Percentiles rank a stretch among this genome's conserved stretches.
Conservation (phyloP, 2,113 vertebrate species). For the Budorcas taxicolor region DNA sequence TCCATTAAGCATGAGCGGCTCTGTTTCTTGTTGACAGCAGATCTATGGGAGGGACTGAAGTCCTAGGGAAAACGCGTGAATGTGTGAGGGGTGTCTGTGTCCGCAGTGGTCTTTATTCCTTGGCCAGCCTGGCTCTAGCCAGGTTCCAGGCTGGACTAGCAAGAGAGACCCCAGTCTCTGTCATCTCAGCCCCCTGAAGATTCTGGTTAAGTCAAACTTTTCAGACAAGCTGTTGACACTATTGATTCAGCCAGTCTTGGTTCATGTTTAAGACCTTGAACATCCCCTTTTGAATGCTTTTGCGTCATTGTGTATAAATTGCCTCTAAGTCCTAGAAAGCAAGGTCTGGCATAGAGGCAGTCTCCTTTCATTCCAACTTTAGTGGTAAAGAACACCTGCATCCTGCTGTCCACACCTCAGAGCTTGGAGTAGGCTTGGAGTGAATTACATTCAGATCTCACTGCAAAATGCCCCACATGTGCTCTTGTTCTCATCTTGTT, state of each 20-base stretch:
- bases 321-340: not conserved
- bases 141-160: not conserved
- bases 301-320: not conserved
- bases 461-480: not conserved
- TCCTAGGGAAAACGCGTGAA: not conserved
- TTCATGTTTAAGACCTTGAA: not conserved
- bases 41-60: not conserved
- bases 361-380: not conserved
- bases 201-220: not conserved
- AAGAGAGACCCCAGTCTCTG: not conserved
- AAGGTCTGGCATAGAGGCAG: fast-evolving
- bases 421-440: not conserved
- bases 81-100: not conserved
- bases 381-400: not conserved
- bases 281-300: not conserved
- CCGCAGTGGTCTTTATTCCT: not conserved
- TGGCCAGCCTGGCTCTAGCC: not conserved
- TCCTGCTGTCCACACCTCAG: not conserved
- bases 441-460: not conserved
- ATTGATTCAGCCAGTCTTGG: not conserved
- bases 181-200: not conserved
- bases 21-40: not conserved
- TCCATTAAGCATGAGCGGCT: not conserved
- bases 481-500: not conserved
- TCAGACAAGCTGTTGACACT: not conserved